Percentiles rank a stretch among this genome's conserved stretches.
phyloP scores from a whole-genome alignment of 2,113 vertebrate genomes.

The Megaleporinus macrocephalus region DNA sequence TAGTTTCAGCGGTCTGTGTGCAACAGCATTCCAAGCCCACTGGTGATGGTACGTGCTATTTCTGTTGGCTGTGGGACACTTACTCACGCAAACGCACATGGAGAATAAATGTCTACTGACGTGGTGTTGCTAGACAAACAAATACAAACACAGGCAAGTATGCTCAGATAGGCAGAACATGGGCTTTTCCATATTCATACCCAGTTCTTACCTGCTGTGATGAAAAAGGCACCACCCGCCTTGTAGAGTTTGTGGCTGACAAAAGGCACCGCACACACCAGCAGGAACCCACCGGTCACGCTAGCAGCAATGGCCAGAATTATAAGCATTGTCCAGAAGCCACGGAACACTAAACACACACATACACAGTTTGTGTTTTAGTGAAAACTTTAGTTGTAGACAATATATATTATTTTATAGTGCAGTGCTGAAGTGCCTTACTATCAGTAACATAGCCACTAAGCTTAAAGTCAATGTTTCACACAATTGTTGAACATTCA shows the following conservation, averaged over 20 bases:
- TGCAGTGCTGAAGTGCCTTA: too few relatives aligned
- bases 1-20: constrained; percentile 30
- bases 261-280: constrained; percentile 86
- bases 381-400: neutral
- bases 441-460: too few relatives aligned
- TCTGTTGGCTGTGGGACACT: constrained; percentile 14
- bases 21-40: constrained; percentile 3
- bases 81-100: neutral
- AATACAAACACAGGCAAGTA: constrained; percentile 7
- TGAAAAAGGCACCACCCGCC: constrained; percentile 81
- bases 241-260: constrained; percentile 79
- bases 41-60: neutral
- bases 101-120: neutral
- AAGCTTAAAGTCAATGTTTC: too few relatives aligned
- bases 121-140: constrained; percentile 15
- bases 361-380: neutral
- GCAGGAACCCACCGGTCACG: constrained; percentile 80
- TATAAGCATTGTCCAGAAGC: constrained; percentile 88
- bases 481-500: too few relatives aligned
- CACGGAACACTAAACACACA: constrained; percentile 82
- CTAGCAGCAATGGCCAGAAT: constrained; percentile 73
- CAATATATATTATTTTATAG: too few relatives aligned
- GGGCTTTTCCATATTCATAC: constrained; percentile 9
- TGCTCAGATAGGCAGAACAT: neutral
- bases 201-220: constrained; percentile 78